phyloP scores from a whole-genome alignment of 2,113 vertebrate species.

The Chionis minor region DNA sequence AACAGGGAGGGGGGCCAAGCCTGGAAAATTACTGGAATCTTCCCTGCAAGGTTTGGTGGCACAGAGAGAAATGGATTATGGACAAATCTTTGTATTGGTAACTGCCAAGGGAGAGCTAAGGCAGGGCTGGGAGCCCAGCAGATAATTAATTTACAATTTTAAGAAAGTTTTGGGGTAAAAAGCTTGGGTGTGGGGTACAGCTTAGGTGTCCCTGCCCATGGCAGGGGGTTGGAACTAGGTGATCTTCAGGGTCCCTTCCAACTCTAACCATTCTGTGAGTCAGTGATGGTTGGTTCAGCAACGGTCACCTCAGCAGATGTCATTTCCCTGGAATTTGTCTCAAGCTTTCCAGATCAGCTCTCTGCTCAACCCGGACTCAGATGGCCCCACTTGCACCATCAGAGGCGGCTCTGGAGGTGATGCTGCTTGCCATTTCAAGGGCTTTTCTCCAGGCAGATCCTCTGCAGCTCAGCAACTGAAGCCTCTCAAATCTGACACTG shows the following conservation, averaged over 20 bases:
- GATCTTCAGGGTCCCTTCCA: background rate
- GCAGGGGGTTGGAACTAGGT: background rate
- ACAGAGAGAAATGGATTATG: background rate
- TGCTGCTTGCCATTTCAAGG: background rate
- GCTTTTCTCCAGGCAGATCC: background rate
- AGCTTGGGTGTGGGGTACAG: background rate
- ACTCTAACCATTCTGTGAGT: background rate
- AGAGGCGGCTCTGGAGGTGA: background rate
- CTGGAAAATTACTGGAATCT: constrained; percentile 50
- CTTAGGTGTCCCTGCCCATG: background rate
- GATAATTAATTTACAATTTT: background rate
- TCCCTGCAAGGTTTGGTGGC: background rate
- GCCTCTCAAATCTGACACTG: background rate
- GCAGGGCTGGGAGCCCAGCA: background rate
- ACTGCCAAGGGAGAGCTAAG: background rate
- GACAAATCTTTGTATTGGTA: background rate
- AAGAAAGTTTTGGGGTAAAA: background rate
- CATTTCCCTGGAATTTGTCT: background rate
- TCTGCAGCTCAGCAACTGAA: background rate
- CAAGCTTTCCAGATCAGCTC: background rate
- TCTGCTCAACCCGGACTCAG: background rate
- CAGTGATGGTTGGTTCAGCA: background rate
- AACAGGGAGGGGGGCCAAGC: background rate
- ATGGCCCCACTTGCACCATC: background rate
- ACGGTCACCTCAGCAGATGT: background rate